Evolutionary conservation across 2,888 invertebrate species (phyloP), one percentile per base, ranked within the genome.

Genomic region (Tetragonula carbonaria): DNA sequence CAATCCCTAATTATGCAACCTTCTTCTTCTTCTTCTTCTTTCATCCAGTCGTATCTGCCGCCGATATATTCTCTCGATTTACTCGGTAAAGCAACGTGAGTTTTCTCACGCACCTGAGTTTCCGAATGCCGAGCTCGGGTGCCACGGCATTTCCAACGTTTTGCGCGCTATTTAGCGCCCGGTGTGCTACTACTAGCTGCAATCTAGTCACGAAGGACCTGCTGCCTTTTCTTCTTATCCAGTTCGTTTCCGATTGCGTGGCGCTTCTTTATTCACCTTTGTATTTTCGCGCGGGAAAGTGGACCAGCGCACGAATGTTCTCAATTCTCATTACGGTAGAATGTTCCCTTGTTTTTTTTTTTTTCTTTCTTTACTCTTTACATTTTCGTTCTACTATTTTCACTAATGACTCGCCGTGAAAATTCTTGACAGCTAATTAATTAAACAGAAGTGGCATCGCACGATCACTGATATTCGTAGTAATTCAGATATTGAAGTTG

Each of bases 1-100:
- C 92, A 92, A 93, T 92, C 90, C 90, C 84, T 93, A 92, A 93
- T 93, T 93, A 93, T 92, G 93, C 92, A 93, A 93, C 91, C 86
- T 88, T 90, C 86, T 87, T 89, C 90, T 88, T 33, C 33, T 33
- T 85, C 82, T 77, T 87, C 82, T 78, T 80, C 80, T 75, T 75
- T 68, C 78, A 66, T 71, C 66, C 38, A 75, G 63, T 62, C 59
- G 65, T 73, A 70, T 75, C 85, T 67, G 81, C 53, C 78, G 33
- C 68, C 51, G 78, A 81, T 78, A 72, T 78, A 74, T 81, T 88
- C 87, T 86, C 74, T 33, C 82, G 72, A 68, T 74, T 78, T 45
- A 73, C 76, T 72, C 74, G 76, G 78, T 63, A 75, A 82, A 82
- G 72, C 76, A 87, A 84, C 90, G 88, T 82, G 88, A 87, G 84